Conservation (phyloP, 2,888 invertebrate species). For the Macrophya annulata region DNA sequence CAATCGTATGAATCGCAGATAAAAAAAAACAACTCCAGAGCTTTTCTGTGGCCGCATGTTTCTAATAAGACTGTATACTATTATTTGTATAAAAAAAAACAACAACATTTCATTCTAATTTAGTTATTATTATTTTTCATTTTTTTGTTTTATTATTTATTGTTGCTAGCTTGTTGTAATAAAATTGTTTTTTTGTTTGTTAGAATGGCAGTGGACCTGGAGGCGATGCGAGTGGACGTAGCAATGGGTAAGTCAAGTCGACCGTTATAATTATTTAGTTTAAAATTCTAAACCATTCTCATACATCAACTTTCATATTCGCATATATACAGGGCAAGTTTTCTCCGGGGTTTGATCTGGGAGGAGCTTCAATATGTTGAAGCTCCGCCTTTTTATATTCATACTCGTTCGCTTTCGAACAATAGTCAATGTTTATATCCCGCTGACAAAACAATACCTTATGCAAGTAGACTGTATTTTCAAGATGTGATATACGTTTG, state of each 20-base stretch:
- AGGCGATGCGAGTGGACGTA: slow-evolving; percentile 89
- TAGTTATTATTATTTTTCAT: slow-evolving; percentile 75
- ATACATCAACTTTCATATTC: neutral
- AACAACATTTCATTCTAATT: slow-evolving; percentile 57
- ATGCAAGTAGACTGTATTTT: no score
- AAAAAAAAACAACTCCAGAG: neutral
- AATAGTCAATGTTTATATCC: no score
- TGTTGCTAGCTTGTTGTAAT: slow-evolving; percentile 77
- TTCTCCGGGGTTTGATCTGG: no score
- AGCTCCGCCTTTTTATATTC: no score
- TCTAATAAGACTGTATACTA: slow-evolving; percentile 64
- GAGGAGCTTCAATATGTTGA: no score
- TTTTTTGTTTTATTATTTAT: slow-evolving; percentile 74
- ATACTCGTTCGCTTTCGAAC: no score
- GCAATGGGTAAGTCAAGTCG: slow-evolving; percentile 89
- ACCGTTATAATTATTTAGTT: neutral
- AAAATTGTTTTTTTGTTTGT: slow-evolving; percentile 85
- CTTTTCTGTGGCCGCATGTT: slow-evolving; percentile 62
- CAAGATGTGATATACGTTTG: no score
- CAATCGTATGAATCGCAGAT: neutral
- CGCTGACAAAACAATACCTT: no score
- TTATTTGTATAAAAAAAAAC: slow-evolving; percentile 66
- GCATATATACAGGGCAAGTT: no score
- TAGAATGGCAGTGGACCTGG: slow-evolving; percentile 93
- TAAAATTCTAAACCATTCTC: slow-evolving; percentile 34